Evolutionary conservation across 2,113 vertebrate genomes (phyloP).

Genomic region (Etia nguti): DNA sequence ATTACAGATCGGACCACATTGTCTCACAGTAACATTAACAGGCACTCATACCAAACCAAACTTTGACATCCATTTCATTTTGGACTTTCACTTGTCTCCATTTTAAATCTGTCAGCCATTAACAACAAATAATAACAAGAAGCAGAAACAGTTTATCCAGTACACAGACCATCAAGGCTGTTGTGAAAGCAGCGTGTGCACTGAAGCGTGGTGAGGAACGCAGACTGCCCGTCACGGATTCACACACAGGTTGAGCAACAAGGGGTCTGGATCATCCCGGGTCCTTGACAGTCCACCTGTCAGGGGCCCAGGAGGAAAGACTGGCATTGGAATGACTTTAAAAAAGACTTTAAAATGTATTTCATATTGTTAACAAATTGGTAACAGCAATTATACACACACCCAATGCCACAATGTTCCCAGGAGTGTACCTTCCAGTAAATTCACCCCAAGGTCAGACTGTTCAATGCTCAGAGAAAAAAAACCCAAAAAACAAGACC

Average conservation of each 20-base stretch:
- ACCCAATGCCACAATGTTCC: not conserved
- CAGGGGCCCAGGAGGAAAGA: not conserved
- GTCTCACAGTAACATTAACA: not conserved
- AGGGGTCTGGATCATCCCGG: not conserved
- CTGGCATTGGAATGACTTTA: not conserved
- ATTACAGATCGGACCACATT: not conserved
- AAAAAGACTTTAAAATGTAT: not conserved
- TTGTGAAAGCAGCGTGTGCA: slow-evolving; percentile 64
- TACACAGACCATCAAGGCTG: slow-evolving; percentile 26
- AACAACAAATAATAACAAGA: slow-evolving; percentile 76
- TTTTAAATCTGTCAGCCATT: slow-evolving; percentile 70
- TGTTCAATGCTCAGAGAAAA: not conserved
- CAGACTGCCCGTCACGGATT: slow-evolving; percentile 17
- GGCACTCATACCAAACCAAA: not conserved
- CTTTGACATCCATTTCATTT: not conserved
- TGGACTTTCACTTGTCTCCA: slow-evolving; percentile 40
- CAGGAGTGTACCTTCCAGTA: not conserved
- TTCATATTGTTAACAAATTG: not conserved
- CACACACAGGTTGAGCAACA: slow-evolving; percentile 48
- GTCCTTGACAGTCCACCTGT: not conserved
- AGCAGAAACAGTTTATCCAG: slow-evolving; percentile 60
- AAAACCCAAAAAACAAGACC: not conserved
- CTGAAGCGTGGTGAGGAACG: slow-evolving; percentile 49
- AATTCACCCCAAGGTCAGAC: not conserved
- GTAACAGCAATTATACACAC: not conserved